phyloP scores from a whole-genome alignment of 1,140 invertebrate species.

The Cecropterus lyciades region DNA sequence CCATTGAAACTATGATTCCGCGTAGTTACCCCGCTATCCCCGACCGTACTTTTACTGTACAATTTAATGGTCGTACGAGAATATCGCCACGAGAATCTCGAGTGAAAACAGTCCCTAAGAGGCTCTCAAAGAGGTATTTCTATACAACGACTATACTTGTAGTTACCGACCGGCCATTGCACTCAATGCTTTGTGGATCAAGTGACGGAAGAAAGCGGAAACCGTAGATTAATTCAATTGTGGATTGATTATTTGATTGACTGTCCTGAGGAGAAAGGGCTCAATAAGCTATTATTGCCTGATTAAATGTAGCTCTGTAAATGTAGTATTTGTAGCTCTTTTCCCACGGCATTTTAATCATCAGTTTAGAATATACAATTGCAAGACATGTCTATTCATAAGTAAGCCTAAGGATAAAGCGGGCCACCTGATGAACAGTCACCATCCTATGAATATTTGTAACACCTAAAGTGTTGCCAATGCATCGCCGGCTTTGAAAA shows the following conservation, averaged over 20 bases:
- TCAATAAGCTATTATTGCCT: too few relatives aligned
- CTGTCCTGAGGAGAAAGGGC: background rate
- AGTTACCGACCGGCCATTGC: conserved; percentile 17
- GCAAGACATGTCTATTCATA: too few relatives aligned
- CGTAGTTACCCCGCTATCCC: background rate
- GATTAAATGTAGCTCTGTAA: too few relatives aligned
- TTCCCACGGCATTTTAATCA: too few relatives aligned
- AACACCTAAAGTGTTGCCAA: too few relatives aligned
- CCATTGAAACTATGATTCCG: too few relatives aligned
- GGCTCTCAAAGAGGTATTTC: conserved; percentile 25
- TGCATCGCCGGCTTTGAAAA: too few relatives aligned
- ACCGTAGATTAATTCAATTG: conserved; percentile 26
- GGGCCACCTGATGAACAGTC: too few relatives aligned
- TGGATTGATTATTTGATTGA: conserved; percentile 24
- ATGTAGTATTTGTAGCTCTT: too few relatives aligned
- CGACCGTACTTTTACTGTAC: conserved; percentile 6
- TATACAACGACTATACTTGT: conserved; percentile 2
- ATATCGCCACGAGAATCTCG: conserved; percentile 8
- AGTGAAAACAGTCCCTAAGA: conserved; percentile 15
- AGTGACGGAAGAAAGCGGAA: conserved; percentile 25
- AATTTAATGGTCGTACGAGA: conserved; percentile 1
- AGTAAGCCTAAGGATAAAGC: too few relatives aligned
- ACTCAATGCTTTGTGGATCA: conserved; percentile 28
- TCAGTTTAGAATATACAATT: too few relatives aligned
- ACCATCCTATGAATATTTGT: too few relatives aligned